Base-by-base conservation (phyloP, 2,113 vertebrate species). In the Brachypteracias leptosomus region DNA sequence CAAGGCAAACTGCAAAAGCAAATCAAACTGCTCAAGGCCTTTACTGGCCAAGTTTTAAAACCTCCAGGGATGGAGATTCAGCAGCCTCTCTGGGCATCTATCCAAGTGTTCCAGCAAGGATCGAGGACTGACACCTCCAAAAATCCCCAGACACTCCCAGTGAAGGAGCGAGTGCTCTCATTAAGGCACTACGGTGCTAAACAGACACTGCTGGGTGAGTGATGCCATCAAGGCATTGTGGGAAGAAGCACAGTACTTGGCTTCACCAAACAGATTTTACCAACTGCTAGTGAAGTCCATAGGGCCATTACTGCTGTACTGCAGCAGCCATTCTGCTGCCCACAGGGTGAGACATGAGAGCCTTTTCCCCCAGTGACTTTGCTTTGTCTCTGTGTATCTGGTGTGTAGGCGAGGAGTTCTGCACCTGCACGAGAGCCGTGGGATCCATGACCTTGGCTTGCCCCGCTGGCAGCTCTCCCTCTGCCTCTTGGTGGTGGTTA, bases 391-490 rank as follows among this genome's bases (percentile, higher is more conserved):
- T 82, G 47, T 91, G 5, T 28, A 9, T 71, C 94, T 85, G 95
- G 65, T 80, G 6, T 62, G 51, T 67, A 99, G 99, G 94, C 98
- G 99, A 7, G 98, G 98, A 25, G 98, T 99, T 91, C 97, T 99
- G 77, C 98, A 99, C 86, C 98, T 99, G 19, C 98, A 99, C 3
- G 97, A 99, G 97, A 99, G 99, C 94, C 76, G 65, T 10, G 99
- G 99, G 13, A 99, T 99, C 89, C 96, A 98, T 1, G 98, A 99
- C 97, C 98, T 99, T 47, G 99, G 99, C 36, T 85, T 98, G 62
- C 99, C 99, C 24, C 98, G 99, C 93, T 99, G 99, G 99, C 98
- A 99, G 22, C 98, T 99, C 51, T 79, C 96, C 17, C 94, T 99
- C 72, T 99, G 99, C 88, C 98, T 99, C 40, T 88, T 99, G 55